These are phyloP conservation scores for Macaca nemestrina DNA, from an alignment of 2,113 vertebrate genomes.

Conservation along the genomic window DNA sequence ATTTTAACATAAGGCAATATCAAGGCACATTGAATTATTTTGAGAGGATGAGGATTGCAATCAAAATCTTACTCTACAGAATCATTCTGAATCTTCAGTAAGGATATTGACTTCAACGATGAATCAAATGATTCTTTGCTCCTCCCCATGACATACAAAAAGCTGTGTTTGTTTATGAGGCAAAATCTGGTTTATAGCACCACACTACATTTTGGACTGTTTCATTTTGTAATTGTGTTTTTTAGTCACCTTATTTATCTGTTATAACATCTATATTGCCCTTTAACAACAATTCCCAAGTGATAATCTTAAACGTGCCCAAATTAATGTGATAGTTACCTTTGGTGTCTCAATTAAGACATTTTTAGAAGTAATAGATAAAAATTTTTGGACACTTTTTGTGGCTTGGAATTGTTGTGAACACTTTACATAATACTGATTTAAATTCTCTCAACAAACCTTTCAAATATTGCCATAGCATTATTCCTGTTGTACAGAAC, in stretches of 20 bases:
- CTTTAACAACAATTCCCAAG: background rate
- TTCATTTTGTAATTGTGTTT: background rate
- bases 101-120: background rate
- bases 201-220: background rate
- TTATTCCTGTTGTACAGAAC: background rate
- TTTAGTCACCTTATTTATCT: background rate
- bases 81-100: background rate
- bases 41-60: background rate
- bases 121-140: background rate
- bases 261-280: background rate
- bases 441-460: background rate
- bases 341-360: background rate
- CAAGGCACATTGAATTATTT: background rate
- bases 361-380: background rate
- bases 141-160: background rate
- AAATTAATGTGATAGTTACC: background rate
- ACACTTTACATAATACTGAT: background rate
- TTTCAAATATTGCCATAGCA: background rate
- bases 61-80: background rate
- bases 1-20: background rate
- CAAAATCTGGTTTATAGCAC: background rate
- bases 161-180: background rate
- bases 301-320: background rate
- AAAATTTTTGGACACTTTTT: background rate
- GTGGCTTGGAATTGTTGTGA: background rate